A percentile compares a stretch with the other conserved stretches of the same genome.
phyloP scores from a whole-genome alignment of 2,113 vertebrate genomes.

The Callospermophilus lateralis region DNA sequence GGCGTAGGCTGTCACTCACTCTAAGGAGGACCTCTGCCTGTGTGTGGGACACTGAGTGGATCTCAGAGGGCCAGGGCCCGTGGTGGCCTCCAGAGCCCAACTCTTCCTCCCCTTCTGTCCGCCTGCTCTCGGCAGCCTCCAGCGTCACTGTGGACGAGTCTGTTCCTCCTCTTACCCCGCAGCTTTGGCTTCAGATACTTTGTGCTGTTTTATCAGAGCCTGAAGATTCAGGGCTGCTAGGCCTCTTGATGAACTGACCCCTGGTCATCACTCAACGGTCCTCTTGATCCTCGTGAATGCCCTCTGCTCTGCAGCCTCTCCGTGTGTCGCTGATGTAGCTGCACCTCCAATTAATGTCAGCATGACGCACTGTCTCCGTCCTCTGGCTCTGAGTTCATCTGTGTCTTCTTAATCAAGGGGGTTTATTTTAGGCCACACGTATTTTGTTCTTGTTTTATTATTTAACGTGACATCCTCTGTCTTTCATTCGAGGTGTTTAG shows the following conservation, averaged over 20 bases:
- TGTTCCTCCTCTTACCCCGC: background rate
- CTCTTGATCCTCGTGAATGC: background rate
- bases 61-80: background rate
- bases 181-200: background rate
- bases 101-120: background rate
- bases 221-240: background rate
- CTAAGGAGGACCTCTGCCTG: no score
- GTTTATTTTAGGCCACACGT: background rate
- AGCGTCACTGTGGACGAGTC: no score
- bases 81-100: background rate
- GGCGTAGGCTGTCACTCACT: no score
- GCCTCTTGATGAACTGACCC: background rate
- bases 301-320: background rate
- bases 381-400: background rate
- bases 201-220: background rate
- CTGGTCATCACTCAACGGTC: background rate
- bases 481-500: slow-evolving; percentile 6
- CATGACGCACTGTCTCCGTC: background rate
- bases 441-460: background rate
- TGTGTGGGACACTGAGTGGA: background rate
- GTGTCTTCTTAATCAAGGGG: background rate
- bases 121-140: background rate
- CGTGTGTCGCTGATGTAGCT: background rate
- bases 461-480: background rate
- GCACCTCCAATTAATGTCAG: background rate